Conservation (phyloP, 2,113 vertebrate species). For the Smithornis capensis region DNA sequence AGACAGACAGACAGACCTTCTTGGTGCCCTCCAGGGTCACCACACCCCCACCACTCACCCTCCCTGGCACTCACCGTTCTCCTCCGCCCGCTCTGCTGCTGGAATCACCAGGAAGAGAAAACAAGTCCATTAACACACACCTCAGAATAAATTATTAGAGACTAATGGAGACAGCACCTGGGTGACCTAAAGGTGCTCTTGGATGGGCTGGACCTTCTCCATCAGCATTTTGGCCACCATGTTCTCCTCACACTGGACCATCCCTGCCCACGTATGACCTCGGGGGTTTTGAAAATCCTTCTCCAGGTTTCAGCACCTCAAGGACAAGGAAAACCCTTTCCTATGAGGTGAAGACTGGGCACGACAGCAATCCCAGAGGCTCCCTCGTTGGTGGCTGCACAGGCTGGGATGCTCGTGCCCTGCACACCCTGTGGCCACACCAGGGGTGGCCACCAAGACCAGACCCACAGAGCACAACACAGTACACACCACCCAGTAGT, state of each 20-base stretch:
- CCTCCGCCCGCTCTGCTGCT: slow-evolving; percentile 31
- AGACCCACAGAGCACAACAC: not conserved
- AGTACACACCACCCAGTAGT: not conserved
- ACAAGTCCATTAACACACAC: not conserved
- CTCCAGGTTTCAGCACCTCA: not conserved
- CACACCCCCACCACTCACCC: fast-evolving
- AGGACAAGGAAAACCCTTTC: not conserved
- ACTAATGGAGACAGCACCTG: fast-evolving
- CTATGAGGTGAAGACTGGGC: not conserved
- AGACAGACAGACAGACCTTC: not conserved
- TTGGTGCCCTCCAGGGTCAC: not conserved
- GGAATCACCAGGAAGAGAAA: slow-evolving; percentile 21
- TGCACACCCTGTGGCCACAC: fast-evolving
- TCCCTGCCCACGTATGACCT: not conserved
- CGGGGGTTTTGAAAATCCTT: not conserved
- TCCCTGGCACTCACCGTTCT: slow-evolving; percentile 24
- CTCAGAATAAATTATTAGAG: not conserved
- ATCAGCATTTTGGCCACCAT: fast-evolving
- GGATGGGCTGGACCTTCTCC: not conserved
- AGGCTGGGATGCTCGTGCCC: fast-evolving
- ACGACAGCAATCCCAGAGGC: not conserved
- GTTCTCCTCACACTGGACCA: not conserved
- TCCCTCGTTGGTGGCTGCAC: not conserved
- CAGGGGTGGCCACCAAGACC: fast-evolving
- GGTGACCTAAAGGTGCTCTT: not conserved